Evolutionary conservation across 1,140 invertebrate species (phyloP), one percentile per base, ranked within the genome.

Genomic region (Bradysia coprophila): DNA sequence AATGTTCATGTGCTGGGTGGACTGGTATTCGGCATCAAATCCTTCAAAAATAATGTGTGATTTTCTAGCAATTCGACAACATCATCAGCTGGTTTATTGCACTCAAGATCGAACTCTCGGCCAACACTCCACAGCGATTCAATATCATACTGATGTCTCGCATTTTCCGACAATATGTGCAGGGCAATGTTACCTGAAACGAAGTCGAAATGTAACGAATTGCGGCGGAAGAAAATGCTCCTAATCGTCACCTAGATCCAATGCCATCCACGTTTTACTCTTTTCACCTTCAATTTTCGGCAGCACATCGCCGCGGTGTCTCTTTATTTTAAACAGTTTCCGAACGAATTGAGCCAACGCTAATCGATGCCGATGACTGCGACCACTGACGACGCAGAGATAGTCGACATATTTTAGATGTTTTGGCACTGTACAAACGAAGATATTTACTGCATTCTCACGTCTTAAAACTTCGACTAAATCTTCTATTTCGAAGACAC

Each of bases 51-150:
- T 3, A 39, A 8, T 39, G 21, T 18, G 19, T 39, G 38, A n/a
- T 23, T 21, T 10, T 39, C 21, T 6, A n/a, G 23, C 8, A 39
- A 22, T 23, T 39, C 38, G 3, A 39, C 9, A 4, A 39, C 23
- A 2, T 21, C 9, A 61, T 68, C 64, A 42, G 71, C 68, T n/a
- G 66, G 61, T 46, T 62, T 61, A 45, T 75, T 71, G n/a, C 54
- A 68, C 50, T 77, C 61, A 18, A 75, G 67, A 60, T 94, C 90
- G 68, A 72, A 88, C 53, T 87, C 64, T 2, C 72, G 56, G 8
- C 90, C 90, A 28, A 92, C 72, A 37, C 81, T 69, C 91, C 91
- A 96, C 18, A 95, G 59, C 6, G 79, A 81, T 65, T 96, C 91
- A 43, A 96, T 65, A 64, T 95, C 89, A 59, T 90, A 92, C 33